phyloP scores from a whole-genome alignment of 2,888 invertebrate genomes.

The Notocelia uddmanniana region DNA sequence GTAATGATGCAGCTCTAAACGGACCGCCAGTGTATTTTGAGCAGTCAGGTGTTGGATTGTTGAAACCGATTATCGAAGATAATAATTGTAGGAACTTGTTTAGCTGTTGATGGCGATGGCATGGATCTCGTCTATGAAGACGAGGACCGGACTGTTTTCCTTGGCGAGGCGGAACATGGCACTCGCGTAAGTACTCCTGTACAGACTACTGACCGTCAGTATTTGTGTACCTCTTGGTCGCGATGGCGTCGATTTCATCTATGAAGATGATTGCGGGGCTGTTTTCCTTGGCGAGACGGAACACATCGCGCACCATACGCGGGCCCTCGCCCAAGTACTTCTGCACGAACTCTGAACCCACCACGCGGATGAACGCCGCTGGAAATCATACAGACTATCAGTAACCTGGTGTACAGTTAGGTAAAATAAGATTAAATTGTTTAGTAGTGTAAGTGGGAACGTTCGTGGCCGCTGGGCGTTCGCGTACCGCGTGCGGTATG shows the following conservation, averaged over 20 bases:
- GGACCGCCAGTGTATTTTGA: too few relatives aligned
- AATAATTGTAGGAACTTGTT: not conserved
- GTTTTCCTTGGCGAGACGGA: slow-evolving; percentile 99
- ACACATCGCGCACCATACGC: slow-evolving; percentile 99
- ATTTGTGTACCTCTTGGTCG: slow-evolving; percentile 92
- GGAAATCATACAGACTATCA: not conserved
- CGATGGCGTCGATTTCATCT: slow-evolving; percentile 99
- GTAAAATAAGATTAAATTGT: too few relatives aligned
- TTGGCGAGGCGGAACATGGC: slow-evolving; percentile 99
- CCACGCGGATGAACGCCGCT: slow-evolving; percentile 99
- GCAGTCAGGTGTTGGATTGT: too few relatives aligned
- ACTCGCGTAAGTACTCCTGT: slow-evolving; percentile 99
- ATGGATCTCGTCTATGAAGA: slow-evolving; percentile 99
- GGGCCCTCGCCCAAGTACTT: slow-evolving; percentile 99
- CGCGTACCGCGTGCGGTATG: too few relatives aligned
- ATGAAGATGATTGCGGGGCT: slow-evolving; percentile 99
- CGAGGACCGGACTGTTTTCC: slow-evolving; percentile 99
- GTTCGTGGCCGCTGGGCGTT: too few relatives aligned
- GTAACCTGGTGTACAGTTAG: not conserved
- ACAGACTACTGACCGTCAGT: slow-evolving; percentile 90
- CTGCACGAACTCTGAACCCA: slow-evolving; percentile 99
- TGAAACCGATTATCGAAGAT: too few relatives aligned
- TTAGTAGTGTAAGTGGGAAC: too few relatives aligned
- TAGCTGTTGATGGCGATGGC: slow-evolving; percentile 99
- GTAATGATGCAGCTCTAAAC: too few relatives aligned